Evolutionary conservation across 2,113 vertebrate genomes (phyloP).

Genomic region (Cyrtonyx montezumae): DNA sequence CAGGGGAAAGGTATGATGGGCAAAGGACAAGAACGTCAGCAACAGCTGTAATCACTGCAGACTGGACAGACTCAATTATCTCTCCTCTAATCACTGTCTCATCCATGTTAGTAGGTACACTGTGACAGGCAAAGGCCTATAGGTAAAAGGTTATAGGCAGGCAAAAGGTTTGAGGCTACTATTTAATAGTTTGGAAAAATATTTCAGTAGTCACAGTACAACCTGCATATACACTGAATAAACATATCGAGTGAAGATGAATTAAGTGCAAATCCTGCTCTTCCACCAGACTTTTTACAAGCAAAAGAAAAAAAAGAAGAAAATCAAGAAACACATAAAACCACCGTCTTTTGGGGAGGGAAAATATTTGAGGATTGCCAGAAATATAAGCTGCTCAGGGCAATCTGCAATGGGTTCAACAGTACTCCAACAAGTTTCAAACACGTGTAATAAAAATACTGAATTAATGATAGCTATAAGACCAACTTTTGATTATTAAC

Average conservation of each 20-base stretch:
- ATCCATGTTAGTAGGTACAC: background rate
- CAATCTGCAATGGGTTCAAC: slow-evolving; percentile 8
- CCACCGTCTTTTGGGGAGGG: background rate
- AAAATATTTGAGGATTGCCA: slow-evolving; percentile 39
- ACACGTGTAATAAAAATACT: background rate
- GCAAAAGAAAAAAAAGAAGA: background rate
- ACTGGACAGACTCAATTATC: slow-evolving; percentile 65
- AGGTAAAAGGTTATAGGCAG: slow-evolving; percentile 40
- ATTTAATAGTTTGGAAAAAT: slow-evolving; percentile 16
- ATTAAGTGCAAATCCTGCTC: slow-evolving; percentile 41
- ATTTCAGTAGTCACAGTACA: background rate
- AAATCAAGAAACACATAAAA: background rate
- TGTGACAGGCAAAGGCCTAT: background rate
- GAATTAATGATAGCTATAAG: background rate
- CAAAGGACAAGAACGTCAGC: slow-evolving; percentile 60
- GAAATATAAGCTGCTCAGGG: background rate
- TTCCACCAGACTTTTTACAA: slow-evolving; percentile 7
- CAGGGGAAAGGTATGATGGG: slow-evolving; percentile 52
- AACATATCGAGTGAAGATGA: background rate
- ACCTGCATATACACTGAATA: background rate
- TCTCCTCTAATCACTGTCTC: slow-evolving; percentile 62
- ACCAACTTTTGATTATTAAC: background rate
- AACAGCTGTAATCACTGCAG: slow-evolving; percentile 40
- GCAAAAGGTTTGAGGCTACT: background rate
- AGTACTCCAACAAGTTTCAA: background rate